phyloP scores from a whole-genome alignment of 2,888 invertebrate species.

The Tinea trinotella region DNA sequence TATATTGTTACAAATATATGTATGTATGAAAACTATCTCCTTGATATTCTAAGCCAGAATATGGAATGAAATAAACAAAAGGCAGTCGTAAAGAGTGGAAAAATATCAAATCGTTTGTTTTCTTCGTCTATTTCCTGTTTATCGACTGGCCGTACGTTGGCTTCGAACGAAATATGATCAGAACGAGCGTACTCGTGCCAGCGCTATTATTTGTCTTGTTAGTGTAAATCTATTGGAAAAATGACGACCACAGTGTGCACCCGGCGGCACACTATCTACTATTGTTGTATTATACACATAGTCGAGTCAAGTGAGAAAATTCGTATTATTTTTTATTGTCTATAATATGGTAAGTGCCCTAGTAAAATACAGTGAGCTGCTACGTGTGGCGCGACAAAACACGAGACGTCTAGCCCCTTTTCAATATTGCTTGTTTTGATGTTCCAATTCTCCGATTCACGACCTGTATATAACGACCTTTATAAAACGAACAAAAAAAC shows the following conservation, averaged over 20 bases:
- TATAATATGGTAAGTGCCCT: neutral
- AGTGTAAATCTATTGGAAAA: conserved; percentile 54
- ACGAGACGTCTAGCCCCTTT: neutral
- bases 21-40: neutral
- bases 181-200: conserved; percentile 27
- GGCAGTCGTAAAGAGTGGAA: conserved; percentile 16
- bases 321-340: neutral
- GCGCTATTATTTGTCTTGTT: conserved; percentile 51
- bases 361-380: neutral
- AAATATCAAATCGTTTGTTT: conserved; percentile 18
- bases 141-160: conserved; percentile 27
- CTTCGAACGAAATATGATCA: conserved; percentile 45
- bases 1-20: neutral
- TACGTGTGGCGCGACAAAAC: neutral
- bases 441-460: no score
- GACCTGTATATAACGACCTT: no score
- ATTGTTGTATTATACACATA: neutral
- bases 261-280: neutral
- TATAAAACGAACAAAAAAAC: no score
- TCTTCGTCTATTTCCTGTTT: conserved; percentile 36
- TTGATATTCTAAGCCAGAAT: neutral
- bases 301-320: neutral
- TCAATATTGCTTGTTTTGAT: neutral
- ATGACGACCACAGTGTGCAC: conserved; percentile 31
- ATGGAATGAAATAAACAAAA: neutral